These are phyloP conservation scores for Gila robusta DNA, from an alignment of 2,797 vertebrate species.

Conservation along the genomic window DNA sequence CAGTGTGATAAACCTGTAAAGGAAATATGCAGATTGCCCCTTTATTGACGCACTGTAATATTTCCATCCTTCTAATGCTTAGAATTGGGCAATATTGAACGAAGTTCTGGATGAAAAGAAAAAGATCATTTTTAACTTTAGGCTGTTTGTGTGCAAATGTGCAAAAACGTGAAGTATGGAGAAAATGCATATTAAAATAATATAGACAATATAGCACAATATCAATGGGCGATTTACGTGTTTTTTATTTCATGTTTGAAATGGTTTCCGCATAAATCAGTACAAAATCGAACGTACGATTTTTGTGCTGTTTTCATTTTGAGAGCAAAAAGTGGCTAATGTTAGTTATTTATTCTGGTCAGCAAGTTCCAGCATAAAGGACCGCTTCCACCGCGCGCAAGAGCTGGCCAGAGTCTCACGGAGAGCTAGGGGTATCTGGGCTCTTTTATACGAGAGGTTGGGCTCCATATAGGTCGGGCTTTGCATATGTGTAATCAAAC, in stretches of 20 bases:
- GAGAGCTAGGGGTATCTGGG: conserved; percentile 32
- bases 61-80: not conserved
- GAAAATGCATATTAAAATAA: not conserved
- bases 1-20: not conserved
- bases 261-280: not conserved
- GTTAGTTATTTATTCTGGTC: not conserved
- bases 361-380: not conserved
- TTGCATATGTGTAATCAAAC: conserved; percentile 73
- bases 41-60: not conserved
- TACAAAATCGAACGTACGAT: not conserved
- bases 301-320: not conserved
- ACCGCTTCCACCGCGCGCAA: conserved; percentile 27
- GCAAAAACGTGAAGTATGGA: not conserved
- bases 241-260: not conserved
- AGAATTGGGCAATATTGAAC: not conserved
- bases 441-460: conserved; percentile 63
- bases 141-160: not conserved
- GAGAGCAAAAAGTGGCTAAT: not conserved
- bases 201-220: not conserved
- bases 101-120: not conserved
- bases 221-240: not conserved
- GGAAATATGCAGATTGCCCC: not conserved
- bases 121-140: not conserved
- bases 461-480: conserved; percentile 66
- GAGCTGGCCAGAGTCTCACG: conserved; percentile 49